Conservation (phyloP, 2,113 vertebrate genomes). For the Arvicanthis niloticus region DNA sequence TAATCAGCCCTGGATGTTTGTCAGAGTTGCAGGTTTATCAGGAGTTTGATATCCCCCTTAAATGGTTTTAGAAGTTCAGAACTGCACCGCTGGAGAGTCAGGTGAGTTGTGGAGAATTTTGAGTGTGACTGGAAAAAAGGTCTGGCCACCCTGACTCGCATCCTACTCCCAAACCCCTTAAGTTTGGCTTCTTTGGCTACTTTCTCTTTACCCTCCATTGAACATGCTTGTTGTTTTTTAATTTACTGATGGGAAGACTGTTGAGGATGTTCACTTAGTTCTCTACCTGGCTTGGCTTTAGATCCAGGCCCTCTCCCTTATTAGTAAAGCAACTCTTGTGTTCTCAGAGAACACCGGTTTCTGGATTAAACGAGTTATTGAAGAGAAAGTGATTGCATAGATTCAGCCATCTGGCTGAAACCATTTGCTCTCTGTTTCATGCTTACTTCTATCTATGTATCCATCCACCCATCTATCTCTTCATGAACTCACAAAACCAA, state of each 20-base stretch:
- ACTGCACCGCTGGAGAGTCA: neutral
- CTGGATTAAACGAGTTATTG: neutral
- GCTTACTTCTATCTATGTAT: neutral
- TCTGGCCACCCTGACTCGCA: neutral
- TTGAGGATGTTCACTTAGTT: neutral
- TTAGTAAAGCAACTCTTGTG: neutral
- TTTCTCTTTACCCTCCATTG: neutral
- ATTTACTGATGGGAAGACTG: neutral
- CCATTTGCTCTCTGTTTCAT: neutral
- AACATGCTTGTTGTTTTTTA: neutral
- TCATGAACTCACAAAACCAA: neutral
- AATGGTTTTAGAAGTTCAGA: neutral
- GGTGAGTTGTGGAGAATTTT: neutral
- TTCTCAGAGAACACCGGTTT: neutral
- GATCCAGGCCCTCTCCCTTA: neutral
- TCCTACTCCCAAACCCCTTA: fast-evolving
- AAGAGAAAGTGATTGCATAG: neutral
- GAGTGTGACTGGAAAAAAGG: neutral
- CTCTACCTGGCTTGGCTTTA: neutral
- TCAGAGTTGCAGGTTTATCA: neutral
- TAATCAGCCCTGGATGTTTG: neutral
- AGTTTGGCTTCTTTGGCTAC: neutral
- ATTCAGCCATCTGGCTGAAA: neutral
- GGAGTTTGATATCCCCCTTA: neutral
- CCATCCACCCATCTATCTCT: neutral